These are phyloP conservation scores for Amiota minor DNA, from an alignment of 2,888 invertebrate species.

Conservation along the genomic window DNA sequence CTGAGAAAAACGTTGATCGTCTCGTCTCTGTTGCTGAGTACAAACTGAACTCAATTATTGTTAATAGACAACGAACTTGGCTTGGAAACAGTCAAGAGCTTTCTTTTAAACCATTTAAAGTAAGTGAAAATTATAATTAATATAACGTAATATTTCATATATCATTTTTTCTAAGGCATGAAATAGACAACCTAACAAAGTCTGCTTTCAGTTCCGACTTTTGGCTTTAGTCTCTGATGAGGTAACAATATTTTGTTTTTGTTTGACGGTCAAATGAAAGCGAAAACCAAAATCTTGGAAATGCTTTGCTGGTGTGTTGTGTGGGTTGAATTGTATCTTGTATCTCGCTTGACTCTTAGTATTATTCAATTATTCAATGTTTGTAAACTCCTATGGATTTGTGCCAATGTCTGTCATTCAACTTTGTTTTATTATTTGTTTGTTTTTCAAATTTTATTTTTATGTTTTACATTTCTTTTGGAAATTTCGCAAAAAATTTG, in stretches of 20 bases:
- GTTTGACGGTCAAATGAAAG: slow-evolving; percentile 61
- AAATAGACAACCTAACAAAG: too few relatives aligned
- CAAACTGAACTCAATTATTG: not conserved
- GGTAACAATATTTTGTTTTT: slow-evolving; percentile 34
- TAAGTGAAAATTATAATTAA: not conserved
- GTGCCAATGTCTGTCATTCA: slow-evolving; percentile 60
- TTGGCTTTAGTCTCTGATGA: slow-evolving; percentile 21
- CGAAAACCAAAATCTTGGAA: slow-evolving; percentile 42
- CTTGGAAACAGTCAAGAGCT: not conserved
- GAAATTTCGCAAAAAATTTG: slow-evolving; percentile 10
- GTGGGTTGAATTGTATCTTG: slow-evolving; percentile 10
- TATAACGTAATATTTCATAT: too few relatives aligned
- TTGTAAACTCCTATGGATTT: slow-evolving; percentile 41
- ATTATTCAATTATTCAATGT: not conserved
- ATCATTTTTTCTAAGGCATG: too few relatives aligned
- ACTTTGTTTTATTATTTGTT: slow-evolving; percentile 40
- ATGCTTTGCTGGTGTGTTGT: not conserved
- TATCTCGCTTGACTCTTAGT: not conserved
- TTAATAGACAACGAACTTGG: not conserved
- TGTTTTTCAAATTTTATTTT: slow-evolving; percentile 36
- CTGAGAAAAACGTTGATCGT: not conserved
- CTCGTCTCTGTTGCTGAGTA: not conserved
- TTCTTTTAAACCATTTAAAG: slow-evolving; percentile 9
- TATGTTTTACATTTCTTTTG: slow-evolving; percentile 27
- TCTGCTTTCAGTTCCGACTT: not conserved